Percentiles rank a stretch among this genome's conserved stretches.
phyloP scores from a whole-genome alignment of 1,140 invertebrate species.

The Drosophila bipectinata region DNA sequence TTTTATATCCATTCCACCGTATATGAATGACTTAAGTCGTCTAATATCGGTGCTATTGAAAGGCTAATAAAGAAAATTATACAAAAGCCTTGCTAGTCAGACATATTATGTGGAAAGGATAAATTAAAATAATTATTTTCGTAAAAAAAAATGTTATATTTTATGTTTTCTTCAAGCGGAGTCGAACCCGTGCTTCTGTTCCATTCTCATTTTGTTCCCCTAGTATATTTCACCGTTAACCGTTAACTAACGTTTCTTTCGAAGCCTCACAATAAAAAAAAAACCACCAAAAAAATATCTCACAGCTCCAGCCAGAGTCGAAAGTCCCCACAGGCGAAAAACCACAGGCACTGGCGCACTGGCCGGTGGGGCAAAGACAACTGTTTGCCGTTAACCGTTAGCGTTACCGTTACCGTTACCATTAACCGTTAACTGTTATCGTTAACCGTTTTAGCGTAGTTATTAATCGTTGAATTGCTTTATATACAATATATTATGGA shows the following conservation, averaged over 20 bases:
- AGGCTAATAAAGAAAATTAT: background rate
- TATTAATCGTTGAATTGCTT: slow-evolving; percentile 36
- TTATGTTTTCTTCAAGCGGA: slow-evolving; percentile 15
- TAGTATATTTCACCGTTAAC: slow-evolving; percentile 24
- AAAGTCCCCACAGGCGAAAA: slow-evolving; percentile 16
- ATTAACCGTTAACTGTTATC: slow-evolving; percentile 3
- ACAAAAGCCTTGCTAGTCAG: background rate
- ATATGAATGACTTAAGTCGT: background rate
- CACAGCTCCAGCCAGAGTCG: slow-evolving; percentile 33
- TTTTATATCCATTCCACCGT: slow-evolving; percentile 3
- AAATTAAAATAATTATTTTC: background rate
- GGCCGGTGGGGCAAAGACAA: slow-evolving; percentile 12
- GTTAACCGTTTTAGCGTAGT: slow-evolving; percentile 24
- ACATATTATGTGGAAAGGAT: slow-evolving; percentile 3
- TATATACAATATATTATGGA: slow-evolving; percentile 22
- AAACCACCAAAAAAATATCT: slow-evolving; percentile 21
- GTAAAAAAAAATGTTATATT: background rate
- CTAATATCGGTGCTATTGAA: slow-evolving; percentile 13
- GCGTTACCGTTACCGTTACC: slow-evolving; percentile 2
- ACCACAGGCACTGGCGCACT: slow-evolving; percentile 16
- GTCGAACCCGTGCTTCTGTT: slow-evolving; percentile 13
- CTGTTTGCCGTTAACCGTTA: slow-evolving; percentile 16
- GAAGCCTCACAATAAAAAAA: slow-evolving; percentile 29
- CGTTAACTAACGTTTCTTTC: slow-evolving; percentile 39
- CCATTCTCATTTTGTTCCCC: slow-evolving; percentile 3